phyloP scores from a whole-genome alignment of 2,113 vertebrate species.

The Hippocampus zosterae region DNA sequence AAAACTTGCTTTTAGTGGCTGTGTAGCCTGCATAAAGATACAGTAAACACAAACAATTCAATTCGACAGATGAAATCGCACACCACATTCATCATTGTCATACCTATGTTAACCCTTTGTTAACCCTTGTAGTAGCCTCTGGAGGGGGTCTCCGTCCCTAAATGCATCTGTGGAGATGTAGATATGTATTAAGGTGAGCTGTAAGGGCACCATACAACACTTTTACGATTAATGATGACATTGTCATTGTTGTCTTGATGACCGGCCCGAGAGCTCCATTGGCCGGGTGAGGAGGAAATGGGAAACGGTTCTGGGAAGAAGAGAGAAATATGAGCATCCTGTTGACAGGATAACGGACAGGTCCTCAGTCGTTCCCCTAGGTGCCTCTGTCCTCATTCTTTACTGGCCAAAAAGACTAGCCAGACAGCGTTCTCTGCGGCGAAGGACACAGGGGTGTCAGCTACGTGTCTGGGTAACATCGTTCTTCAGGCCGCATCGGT shows the following conservation, averaged over 20 bases:
- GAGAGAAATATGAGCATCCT: conserved; percentile 46
- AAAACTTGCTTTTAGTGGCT: conserved; percentile 25
- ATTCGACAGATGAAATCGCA: conserved; percentile 55
- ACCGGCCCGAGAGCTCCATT: conserved; percentile 51
- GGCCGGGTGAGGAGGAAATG: conserved; percentile 49
- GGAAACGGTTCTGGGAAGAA: conserved; percentile 17
- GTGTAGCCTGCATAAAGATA: conserved; percentile 26
- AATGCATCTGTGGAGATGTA: conserved; percentile 57
- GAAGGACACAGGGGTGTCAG: conserved; percentile 71
- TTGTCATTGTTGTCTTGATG: conserved; percentile 36
- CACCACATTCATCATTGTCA: conserved; percentile 51
- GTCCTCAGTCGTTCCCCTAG: conserved; percentile 60
- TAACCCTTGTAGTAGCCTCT: conserved; percentile 34
- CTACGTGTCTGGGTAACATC: conserved; percentile 62
- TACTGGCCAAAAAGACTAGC: conserved; percentile 47
- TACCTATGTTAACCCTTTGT: conserved; percentile 49
- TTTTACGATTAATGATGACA: conserved; percentile 61
- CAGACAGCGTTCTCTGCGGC: conserved; percentile 57
- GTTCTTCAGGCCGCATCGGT: conserved; percentile 71
- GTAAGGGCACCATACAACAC: conserved; percentile 58
- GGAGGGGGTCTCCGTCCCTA: conserved; percentile 40
- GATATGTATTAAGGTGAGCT: conserved; percentile 65
- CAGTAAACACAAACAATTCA: conserved; percentile 36
- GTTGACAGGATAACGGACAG: conserved; percentile 63
- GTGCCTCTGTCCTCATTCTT: conserved; percentile 62